phyloP scores from a whole-genome alignment of 2,113 vertebrate species.

The Bos javanicus region DNA sequence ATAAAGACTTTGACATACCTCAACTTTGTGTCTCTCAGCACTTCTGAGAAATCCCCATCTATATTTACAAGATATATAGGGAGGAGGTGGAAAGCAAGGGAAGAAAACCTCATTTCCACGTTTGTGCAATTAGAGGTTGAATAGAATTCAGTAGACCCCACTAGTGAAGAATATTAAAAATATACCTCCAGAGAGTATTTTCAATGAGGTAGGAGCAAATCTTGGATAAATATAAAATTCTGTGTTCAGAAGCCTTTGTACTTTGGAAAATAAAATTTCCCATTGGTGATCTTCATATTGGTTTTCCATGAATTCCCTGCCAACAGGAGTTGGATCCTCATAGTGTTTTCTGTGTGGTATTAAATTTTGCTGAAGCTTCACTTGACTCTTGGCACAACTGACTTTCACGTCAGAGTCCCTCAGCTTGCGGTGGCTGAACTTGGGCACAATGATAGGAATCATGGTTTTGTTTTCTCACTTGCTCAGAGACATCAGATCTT shows the following conservation, averaged over 20 bases:
- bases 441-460: neutral
- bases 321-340: neutral
- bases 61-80: neutral
- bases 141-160: neutral
- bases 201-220: neutral
- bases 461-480: conserved; percentile 22
- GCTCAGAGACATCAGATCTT: conserved; percentile 7
- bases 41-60: neutral
- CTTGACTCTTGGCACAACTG: neutral
- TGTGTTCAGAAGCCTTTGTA: neutral
- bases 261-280: conserved; percentile 41
- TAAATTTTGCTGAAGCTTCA: neutral
- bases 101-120: neutral
- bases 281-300: neutral
- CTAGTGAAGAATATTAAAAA: neutral
- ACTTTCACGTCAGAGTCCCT: neutral
- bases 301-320: neutral
- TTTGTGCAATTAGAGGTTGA: neutral
- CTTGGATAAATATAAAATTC: neutral
- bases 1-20: neutral
- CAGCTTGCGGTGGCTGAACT: neutral
- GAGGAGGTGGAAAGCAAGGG: neutral
- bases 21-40: neutral
- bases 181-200: neutral
- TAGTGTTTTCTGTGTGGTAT: neutral